Conservation (phyloP, 2,797 vertebrate genomes). For the Gymnoscopelus braueri region DNA sequence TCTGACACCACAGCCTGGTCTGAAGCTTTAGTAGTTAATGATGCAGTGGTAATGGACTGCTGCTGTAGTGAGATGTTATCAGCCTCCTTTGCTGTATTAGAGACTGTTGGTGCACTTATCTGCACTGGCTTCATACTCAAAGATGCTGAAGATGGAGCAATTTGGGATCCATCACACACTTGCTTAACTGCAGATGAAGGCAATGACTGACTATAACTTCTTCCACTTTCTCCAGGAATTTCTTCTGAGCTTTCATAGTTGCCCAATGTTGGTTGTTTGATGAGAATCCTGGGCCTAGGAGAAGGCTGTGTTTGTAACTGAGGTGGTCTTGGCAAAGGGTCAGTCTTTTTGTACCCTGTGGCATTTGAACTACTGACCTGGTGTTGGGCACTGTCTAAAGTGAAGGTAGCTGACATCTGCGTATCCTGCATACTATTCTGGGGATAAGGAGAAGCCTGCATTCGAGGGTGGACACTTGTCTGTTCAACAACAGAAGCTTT, state of each 20-base stretch:
- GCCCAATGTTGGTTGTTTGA: conserved; percentile 76
- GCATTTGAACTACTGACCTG: conserved; percentile 14
- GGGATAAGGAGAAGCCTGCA: conserved; percentile 1
- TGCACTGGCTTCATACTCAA: conserved; percentile 17
- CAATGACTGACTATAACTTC: conserved; percentile 12
- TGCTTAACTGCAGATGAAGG: conserved; percentile 11
- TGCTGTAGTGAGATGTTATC: conserved; percentile 38
- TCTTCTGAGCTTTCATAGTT: conserved; percentile 65
- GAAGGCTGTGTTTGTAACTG: conserved; percentile 45
- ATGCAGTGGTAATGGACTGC: conserved; percentile 26
- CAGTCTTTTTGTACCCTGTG: conserved; percentile 29
- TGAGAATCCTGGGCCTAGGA: conserved; percentile 61
- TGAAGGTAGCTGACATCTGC: neutral
- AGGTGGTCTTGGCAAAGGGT: conserved; percentile 25
- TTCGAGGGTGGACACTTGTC: conserved; percentile 23
- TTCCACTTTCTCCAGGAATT: conserved; percentile 33
- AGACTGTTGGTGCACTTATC: neutral
- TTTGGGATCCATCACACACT: conserved; percentile 10
- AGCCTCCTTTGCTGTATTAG: conserved; percentile 23
- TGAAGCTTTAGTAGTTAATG: conserved; percentile 25
- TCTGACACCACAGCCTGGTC: conserved; percentile 37
- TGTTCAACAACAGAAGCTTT: conserved; percentile 21
- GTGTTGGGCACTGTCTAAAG: conserved; percentile 33
- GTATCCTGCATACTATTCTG: conserved; percentile 14
- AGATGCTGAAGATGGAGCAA: conserved; percentile 20